Conservation (phyloP, 2,113 vertebrate species). For the Callithrix jacchus region DNA sequence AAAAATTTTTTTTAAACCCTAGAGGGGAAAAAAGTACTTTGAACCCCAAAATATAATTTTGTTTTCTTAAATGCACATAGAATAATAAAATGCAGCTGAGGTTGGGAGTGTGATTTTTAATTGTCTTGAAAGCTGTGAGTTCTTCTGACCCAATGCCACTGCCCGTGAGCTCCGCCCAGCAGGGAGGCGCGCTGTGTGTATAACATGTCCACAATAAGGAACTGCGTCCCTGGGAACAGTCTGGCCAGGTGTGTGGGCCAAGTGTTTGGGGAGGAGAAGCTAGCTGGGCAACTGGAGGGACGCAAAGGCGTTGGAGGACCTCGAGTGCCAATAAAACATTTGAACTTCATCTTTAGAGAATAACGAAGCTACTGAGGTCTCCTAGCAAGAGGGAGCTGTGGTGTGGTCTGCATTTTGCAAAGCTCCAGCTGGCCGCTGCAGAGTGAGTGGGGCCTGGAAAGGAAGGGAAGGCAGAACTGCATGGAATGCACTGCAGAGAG, state of each 20-base stretch:
- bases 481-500: accelerated
- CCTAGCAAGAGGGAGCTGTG: background rate
- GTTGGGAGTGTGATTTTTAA: background rate
- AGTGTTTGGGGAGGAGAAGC: background rate
- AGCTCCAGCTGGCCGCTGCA: accelerated
- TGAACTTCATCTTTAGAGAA: background rate
- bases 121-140: background rate
- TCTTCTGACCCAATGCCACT: background rate
- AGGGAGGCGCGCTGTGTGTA: background rate
- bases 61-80: background rate
- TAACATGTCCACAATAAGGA: background rate
- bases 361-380: accelerated
- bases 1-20: background rate
- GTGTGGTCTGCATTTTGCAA: background rate
- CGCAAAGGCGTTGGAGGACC: background rate
- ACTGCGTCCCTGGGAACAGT: background rate
- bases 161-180: background rate
- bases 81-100: background rate
- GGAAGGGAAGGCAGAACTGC: background rate
- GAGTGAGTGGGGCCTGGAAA: background rate
- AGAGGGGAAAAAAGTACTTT: background rate
- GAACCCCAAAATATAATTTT: background rate
- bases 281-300: background rate
- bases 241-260: background rate
- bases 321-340: accelerated